Conservation (phyloP, 2,113 vertebrate genomes). For the Colossoma macropomum region DNA sequence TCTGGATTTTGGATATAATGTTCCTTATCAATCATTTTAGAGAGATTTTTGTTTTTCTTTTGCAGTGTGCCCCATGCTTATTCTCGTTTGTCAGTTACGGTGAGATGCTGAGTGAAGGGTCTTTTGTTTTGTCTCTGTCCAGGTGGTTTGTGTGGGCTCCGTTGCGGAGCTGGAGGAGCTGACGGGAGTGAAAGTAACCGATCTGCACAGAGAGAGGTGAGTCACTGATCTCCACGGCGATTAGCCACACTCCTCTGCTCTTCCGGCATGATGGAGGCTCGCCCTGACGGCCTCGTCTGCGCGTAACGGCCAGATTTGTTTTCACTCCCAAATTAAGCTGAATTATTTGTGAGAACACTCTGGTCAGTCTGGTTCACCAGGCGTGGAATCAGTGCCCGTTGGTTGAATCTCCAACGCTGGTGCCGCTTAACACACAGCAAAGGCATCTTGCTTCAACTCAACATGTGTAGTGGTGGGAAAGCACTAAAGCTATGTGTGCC, state of each 20-base stretch:
- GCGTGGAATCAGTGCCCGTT: too few species aligned
- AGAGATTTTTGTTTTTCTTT: too few species aligned
- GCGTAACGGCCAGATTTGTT: constrained; percentile 6
- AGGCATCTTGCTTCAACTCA: neutral
- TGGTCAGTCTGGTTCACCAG: neutral
- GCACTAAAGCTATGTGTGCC: too few species aligned
- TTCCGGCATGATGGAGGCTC: neutral
- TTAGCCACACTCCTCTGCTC: neutral
- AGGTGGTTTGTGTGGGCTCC: constrained; percentile 95
- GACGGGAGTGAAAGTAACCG: constrained; percentile 84
- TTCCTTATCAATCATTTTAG: too few species aligned
- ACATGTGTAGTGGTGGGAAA: neutral
- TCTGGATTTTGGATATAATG: too few species aligned
- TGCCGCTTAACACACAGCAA: neutral
- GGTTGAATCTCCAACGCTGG: neutral
- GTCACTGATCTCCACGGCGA: constrained; percentile 59
- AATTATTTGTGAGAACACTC: constrained; percentile 36
- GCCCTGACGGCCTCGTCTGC: neutral
- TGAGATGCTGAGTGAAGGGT: neutral
- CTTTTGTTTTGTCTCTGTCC: constrained; percentile 21
- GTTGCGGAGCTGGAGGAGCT: constrained; percentile 89
- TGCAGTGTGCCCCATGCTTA: too few species aligned
- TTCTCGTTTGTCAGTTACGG: neutral
- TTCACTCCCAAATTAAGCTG: constrained; percentile 29
- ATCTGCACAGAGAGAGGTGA: constrained; percentile 96